A percentile compares a stretch with the other conserved stretches of the same genome.
Conservation (phyloP, 1,140 invertebrate genomes). For the Planococcus citri region DNA sequence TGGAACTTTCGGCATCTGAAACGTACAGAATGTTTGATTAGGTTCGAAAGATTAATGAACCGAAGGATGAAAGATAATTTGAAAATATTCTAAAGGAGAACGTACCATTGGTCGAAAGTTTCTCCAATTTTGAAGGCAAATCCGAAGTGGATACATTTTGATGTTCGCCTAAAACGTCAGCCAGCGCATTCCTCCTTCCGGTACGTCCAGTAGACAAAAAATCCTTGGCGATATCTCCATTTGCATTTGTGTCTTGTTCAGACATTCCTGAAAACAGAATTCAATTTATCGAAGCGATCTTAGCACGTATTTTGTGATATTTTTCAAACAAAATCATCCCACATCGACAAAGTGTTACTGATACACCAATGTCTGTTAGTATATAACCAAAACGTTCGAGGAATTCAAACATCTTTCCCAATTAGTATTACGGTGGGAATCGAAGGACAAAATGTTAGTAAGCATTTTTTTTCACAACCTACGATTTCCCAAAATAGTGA, state of each 20-base stretch:
- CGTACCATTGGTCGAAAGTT: slow-evolving; percentile 44
- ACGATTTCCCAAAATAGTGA: not conserved
- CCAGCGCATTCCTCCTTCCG: slow-evolving; percentile 63
- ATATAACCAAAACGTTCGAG: too few relatives aligned
- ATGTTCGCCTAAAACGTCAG: slow-evolving; percentile 54
- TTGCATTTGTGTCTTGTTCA: slow-evolving; percentile 10
- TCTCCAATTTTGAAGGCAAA: slow-evolving; percentile 50
- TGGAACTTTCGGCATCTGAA: not conserved
- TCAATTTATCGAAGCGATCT: too few relatives aligned
- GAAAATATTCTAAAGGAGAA: too few relatives aligned
- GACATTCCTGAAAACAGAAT: not conserved
- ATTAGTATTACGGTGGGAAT: not conserved
- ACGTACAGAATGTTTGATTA: not conserved
- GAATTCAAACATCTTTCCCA: not conserved
- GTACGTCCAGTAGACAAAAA: slow-evolving; percentile 65
- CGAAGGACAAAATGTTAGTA: not conserved
- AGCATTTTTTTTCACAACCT: not conserved
- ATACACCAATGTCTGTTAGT: not conserved
- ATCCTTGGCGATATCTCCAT: slow-evolving; percentile 40
- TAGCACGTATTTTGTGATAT: too few relatives aligned
- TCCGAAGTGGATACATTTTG: slow-evolving; percentile 52
- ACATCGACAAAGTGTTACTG: not conserved
- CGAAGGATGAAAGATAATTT: too few relatives aligned
- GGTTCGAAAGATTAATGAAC: too few relatives aligned
- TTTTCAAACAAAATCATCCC: not conserved